Evolutionary conservation across 1,140 invertebrate genomes (phyloP).

Genomic region (Cherax destructor): DNA sequence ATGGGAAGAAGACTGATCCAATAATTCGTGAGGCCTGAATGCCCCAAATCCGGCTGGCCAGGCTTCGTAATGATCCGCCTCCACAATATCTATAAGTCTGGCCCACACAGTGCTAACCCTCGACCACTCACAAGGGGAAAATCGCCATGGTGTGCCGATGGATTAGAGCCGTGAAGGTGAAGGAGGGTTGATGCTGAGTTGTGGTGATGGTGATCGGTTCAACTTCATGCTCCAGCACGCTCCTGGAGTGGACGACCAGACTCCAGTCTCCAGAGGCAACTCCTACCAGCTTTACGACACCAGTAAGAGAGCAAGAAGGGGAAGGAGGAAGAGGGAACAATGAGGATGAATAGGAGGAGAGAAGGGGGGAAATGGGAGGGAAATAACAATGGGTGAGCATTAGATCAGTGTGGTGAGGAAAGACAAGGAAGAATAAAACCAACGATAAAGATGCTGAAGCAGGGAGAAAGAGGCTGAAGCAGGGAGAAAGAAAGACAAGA

Average conservation of each 20-base stretch:
- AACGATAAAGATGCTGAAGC: too few species aligned
- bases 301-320: background rate
- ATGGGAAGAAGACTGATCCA: background rate
- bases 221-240: constrained; percentile 32
- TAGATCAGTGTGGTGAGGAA: too few species aligned
- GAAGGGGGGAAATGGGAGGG: background rate
- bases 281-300: too few species aligned
- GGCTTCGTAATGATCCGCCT: constrained; percentile 7
- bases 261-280: background rate
- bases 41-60: background rate
- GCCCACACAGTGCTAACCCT: background rate
- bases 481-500: too few species aligned
- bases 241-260: background rate
- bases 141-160: background rate
- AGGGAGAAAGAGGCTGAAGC: too few species aligned
- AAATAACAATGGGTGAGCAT: background rate
- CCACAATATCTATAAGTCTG: constrained; percentile 13
- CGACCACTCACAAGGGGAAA: background rate
- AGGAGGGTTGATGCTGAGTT: background rate
- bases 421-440: too few species aligned
- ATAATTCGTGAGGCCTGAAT: background rate
- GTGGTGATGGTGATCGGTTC: constrained; percentile 10
- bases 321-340: background rate
- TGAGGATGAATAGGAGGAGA: background rate
- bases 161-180: background rate